These are phyloP conservation scores for Miltochrista miniata DNA, from an alignment of 2,888 invertebrate species.

Conservation along the genomic window DNA sequence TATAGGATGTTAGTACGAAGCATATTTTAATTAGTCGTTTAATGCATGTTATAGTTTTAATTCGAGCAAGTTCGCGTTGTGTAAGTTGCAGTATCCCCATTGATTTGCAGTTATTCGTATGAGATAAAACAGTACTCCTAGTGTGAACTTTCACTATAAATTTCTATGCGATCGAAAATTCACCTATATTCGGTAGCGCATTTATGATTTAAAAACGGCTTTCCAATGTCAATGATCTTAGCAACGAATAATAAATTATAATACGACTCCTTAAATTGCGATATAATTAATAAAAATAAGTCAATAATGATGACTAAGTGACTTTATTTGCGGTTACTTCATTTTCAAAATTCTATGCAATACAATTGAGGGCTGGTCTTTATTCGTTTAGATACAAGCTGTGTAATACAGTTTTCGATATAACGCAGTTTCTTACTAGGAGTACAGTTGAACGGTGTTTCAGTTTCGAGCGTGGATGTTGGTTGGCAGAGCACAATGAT, in stretches of 20 bases:
- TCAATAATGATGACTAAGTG: too few relatives aligned
- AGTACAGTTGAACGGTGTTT: conserved; percentile 28
- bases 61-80: conserved; percentile 53
- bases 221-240: too few relatives aligned
- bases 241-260: too few relatives aligned
- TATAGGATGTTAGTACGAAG: conserved; percentile 72
- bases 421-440: not conserved
- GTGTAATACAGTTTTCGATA: too few relatives aligned
- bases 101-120: conserved; percentile 55
- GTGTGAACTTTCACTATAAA: not conserved
- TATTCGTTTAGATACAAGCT: too few relatives aligned
- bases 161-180: not conserved
- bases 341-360: too few relatives aligned
- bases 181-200: not conserved
- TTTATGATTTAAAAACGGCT: too few relatives aligned
- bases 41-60: conserved; percentile 79
- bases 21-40: conserved; percentile 79
- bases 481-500: conserved; percentile 19
- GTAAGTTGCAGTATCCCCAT: conserved; percentile 49
- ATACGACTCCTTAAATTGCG: not conserved
- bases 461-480: conserved; percentile 28
- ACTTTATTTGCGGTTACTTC: too few relatives aligned
- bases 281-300: not conserved
- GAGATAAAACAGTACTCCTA: conserved; percentile 53
- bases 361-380: too few relatives aligned